Evolutionary conservation across 2,113 vertebrate species (phyloP).

Genomic region (Bostrychus sinensis): DNA sequence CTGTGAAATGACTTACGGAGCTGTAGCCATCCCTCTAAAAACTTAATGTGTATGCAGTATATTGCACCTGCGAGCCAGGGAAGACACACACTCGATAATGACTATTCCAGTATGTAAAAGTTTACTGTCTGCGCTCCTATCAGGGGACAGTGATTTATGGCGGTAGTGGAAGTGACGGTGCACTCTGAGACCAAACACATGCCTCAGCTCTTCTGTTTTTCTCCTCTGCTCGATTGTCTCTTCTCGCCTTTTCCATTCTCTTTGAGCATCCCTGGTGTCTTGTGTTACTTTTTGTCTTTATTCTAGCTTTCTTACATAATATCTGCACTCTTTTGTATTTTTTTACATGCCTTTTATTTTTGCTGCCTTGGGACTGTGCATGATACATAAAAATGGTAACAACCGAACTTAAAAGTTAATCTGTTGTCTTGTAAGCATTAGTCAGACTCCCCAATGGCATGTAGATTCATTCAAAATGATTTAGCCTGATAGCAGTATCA

Average conservation of each 20-base stretch:
- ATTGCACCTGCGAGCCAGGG: conserved; percentile 3
- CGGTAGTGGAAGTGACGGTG: conserved; percentile 6
- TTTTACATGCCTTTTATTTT: not conserved
- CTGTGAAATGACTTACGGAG: not conserved
- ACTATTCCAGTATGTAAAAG: conserved; percentile 36
- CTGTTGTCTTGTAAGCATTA: too few relatives aligned
- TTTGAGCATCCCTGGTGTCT: not conserved
- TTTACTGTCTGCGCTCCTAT: conserved; percentile 12
- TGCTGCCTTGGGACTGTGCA: too few relatives aligned
- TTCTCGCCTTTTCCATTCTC: not conserved
- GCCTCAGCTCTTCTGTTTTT: not conserved
- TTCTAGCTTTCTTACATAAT: not conserved
- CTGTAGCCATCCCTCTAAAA: too few relatives aligned
- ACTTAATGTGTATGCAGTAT: not conserved
- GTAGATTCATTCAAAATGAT: too few relatives aligned
- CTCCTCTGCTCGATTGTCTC: too few relatives aligned
- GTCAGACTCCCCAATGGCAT: too few relatives aligned
- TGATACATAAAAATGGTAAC: too few relatives aligned
- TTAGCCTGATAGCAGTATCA: too few relatives aligned
- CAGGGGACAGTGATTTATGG: conserved; percentile 27
- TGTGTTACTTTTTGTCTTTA: not conserved
- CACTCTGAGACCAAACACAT: conserved; percentile 5
- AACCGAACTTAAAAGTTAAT: too few relatives aligned
- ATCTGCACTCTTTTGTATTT: not conserved
- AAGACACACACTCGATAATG: conserved; percentile 25